Evolutionary conservation across 1,140 invertebrate species (phyloP), one percentile per base, ranked within the genome.

Genomic region (Penaeus japonicus): DNA sequence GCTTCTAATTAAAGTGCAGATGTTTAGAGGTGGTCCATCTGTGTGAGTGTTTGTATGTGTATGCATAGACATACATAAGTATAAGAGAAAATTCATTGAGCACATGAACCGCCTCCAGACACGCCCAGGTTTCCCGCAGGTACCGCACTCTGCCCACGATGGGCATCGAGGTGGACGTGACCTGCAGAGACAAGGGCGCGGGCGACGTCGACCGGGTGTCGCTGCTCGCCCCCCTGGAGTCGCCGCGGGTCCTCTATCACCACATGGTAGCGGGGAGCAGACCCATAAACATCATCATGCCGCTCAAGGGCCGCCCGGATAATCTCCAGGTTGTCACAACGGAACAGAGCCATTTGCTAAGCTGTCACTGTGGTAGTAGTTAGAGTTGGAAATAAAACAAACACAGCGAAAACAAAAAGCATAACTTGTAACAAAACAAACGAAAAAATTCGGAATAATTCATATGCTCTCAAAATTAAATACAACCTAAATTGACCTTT

Each of bases 211-310:
- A 84, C 4, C 18, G 83, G n/a, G 62, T 84, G 39, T 53, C 35
- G 17, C n/a, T 84, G 3, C 4, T 84, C 22, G 3, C 27, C 0
- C 57, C 57, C 0, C 62, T 84, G 30, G 17, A n/a, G 17, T 24
- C n/a, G 17, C 65, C 65, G 10, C 62, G 27, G n/a, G 62, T 84
- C 65, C 24, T 30, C 65, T 77, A 73, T 27, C 83, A 75, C 17
- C 83, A 84, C 62, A 1, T 4, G 20, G 20, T 27, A 2, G n/a
- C 83, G 17, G 30, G 30, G 4, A 27, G 24, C n/a, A 32, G 39
- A n/a, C 4, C 83, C n/a, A 54, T 84, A n/a, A 84, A 75, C 24
- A 62, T 84, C 27, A 77, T 84, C 65, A 32, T 84, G 83, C 65
- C 83, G 17, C 39, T 84, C 12, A 47, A 30, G 27, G 83, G 83